A percentile compares a stretch with the other conserved stretches of the same genome.
Conservation (phyloP, 2,888 invertebrate species). For the Agriopis marginaria region DNA sequence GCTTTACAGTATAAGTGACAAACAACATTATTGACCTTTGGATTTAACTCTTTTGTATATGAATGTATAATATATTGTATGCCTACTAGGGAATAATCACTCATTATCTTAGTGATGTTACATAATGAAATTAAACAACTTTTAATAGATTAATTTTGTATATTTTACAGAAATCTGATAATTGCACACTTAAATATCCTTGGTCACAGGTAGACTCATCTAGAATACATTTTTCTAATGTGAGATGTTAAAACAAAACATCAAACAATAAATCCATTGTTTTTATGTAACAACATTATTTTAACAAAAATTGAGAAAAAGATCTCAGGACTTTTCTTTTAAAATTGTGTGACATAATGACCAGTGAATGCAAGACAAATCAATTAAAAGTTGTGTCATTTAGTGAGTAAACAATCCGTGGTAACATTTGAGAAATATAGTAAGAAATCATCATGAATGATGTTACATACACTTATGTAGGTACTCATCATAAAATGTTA, state of each 20-base stretch:
- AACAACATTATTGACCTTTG: conserved; percentile 2
- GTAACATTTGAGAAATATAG: neutral
- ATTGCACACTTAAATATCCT: neutral
- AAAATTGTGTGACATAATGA: neutral
- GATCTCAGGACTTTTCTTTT: no score
- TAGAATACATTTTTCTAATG: neutral
- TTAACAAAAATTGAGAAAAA: neutral
- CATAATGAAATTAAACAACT: conserved; percentile 12
- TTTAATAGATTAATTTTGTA: conserved; percentile 6
- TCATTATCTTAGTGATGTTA: neutral
- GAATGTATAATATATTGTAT: neutral
- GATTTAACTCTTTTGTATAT: neutral
- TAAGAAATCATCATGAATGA: neutral
- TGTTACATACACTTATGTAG: neutral
- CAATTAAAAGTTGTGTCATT: conserved; percentile 11
- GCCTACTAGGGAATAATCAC: neutral
- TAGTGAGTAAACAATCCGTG: neutral
- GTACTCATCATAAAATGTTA: neutral
- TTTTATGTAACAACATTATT: no score
- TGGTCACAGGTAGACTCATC: neutral
- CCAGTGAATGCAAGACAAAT: neutral
- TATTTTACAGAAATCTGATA: neutral
- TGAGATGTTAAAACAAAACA: neutral
- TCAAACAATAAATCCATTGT: no score
- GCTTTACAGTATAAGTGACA: conserved; percentile 5